Conservation (phyloP, 2,888 invertebrate genomes). For the Macaria liturata region DNA sequence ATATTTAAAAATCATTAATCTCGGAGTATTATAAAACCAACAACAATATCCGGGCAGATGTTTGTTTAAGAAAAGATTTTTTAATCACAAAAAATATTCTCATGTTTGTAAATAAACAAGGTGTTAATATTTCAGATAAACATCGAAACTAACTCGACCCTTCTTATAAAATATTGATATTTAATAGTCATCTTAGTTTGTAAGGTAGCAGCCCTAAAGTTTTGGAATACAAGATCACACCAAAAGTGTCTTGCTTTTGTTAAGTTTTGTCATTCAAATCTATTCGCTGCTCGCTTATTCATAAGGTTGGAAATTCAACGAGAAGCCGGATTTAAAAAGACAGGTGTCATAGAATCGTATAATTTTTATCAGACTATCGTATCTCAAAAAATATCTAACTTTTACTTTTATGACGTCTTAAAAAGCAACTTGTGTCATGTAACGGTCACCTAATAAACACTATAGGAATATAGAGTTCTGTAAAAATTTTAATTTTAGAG, state of each 20-base stretch:
- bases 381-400: slow-evolving; percentile 76
- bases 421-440: slow-evolving; percentile 70
- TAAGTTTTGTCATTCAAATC: slow-evolving; percentile 32
- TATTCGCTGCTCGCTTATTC: slow-evolving; percentile 13
- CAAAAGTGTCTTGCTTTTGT: slow-evolving; percentile 63
- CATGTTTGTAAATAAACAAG: slow-evolving; percentile 71
- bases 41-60: slow-evolving; percentile 69
- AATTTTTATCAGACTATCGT: slow-evolving; percentile 72
- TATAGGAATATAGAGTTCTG: slow-evolving; percentile 23
- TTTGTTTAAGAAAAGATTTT: slow-evolving; percentile 48
- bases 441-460: slow-evolving; percentile 53
- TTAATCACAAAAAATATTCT: slow-evolving; percentile 53
- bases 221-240: slow-evolving; percentile 73
- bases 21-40: slow-evolving; percentile 33
- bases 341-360: slow-evolving; percentile 72
- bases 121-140: slow-evolving; percentile 75
- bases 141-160: slow-evolving; percentile 67
- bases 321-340: slow-evolving; percentile 43
- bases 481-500: slow-evolving; percentile 23
- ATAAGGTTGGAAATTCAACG: slow-evolving; percentile 38
- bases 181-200: slow-evolving; percentile 75
- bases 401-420: slow-evolving; percentile 77
- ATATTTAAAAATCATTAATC: slow-evolving; percentile 54
- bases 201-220: slow-evolving; percentile 72
- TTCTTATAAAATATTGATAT: slow-evolving; percentile 78